Evolutionary conservation across 2,888 invertebrate genomes (phyloP).

Genomic region (Oconnorella tubifera): DNA sequence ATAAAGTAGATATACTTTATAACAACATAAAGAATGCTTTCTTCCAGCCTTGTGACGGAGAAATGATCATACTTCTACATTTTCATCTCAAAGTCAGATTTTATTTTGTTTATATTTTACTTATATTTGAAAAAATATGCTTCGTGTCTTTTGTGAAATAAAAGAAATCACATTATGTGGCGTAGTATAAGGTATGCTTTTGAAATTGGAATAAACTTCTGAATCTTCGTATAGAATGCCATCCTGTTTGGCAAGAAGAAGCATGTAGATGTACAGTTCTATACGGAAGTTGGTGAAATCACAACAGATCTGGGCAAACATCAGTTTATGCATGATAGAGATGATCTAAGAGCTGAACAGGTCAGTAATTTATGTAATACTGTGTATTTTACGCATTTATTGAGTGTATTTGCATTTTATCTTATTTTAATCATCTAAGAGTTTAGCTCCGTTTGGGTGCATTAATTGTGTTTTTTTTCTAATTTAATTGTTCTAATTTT

Average conservation of each 20-base stretch:
- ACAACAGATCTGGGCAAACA: slow-evolving; percentile 99
- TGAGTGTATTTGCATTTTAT: too few species aligned
- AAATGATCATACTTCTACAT: slow-evolving; percentile 98
- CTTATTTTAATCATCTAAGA: too few species aligned
- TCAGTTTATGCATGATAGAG: slow-evolving; percentile 99
- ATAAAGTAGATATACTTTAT: slow-evolving; percentile 97
- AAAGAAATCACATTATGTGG: too few species aligned
- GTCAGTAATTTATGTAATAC: slow-evolving; percentile 37
- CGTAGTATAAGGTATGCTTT: too few species aligned
- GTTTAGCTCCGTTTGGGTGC: too few species aligned
- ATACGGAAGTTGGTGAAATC: slow-evolving; percentile 99
- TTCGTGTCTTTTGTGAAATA: slow-evolving; percentile 3
- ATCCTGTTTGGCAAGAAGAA: slow-evolving; percentile 99
- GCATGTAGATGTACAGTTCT: slow-evolving; percentile 97
- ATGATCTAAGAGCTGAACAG: slow-evolving; percentile 97
- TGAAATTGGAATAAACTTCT: too few species aligned
- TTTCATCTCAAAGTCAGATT: slow-evolving; percentile 95
- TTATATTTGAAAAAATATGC: not conserved
- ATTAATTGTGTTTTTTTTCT: too few species aligned
- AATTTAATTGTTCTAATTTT: too few species aligned
- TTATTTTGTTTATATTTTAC: too few species aligned
- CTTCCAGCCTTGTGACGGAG: slow-evolving; percentile 98
- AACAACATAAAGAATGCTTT: slow-evolving; percentile 99
- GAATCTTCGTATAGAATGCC: slow-evolving; percentile 74
- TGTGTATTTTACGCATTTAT: not conserved